phyloP scores from a whole-genome alignment of 2,797 vertebrate genomes.

The Chromis chromis region DNA sequence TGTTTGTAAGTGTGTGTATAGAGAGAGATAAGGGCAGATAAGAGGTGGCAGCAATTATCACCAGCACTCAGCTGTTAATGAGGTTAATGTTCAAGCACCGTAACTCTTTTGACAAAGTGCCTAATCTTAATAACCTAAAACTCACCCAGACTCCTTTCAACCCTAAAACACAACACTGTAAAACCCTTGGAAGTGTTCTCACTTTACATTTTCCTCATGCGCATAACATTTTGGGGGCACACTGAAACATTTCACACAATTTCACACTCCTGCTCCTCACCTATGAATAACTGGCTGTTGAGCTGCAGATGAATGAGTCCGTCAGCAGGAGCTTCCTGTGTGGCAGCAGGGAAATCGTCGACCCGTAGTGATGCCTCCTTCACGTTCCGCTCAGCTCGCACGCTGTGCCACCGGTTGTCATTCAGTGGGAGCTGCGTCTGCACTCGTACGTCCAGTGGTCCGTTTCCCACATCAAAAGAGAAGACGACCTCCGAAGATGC shows the following conservation, averaged over 20 bases:
- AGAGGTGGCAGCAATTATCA: conserved; percentile 28
- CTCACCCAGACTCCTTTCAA: neutral
- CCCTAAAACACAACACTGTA: neutral
- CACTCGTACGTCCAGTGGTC: conserved; percentile 89
- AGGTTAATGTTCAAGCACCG: conserved; percentile 19
- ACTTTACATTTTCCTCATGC: conserved; percentile 4
- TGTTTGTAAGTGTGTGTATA: neutral
- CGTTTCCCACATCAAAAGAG: conserved; percentile 96
- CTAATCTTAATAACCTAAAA: conserved; percentile 18
- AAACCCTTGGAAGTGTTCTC: neutral
- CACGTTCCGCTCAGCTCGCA: conserved; percentile 92
- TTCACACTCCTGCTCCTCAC: conserved; percentile 78
- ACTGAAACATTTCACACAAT: neutral
- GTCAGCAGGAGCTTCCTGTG: conserved; percentile 85
- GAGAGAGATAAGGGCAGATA: conserved; percentile 9
- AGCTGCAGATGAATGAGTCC: conserved; percentile 94
- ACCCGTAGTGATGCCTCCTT: conserved; percentile 92
- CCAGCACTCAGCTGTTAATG: conserved; percentile 21
- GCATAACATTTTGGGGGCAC: neutral
- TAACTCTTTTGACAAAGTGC: neutral
- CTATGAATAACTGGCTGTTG: conserved; percentile 97
- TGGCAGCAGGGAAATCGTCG: conserved; percentile 84
- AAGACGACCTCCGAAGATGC: conserved; percentile 91
- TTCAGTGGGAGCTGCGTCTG: conserved; percentile 84
- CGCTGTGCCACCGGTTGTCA: conserved; percentile 93